A percentile compares a stretch with the other conserved stretches of the same genome.
Conservation (phyloP, 2,888 invertebrate genomes). For the Psylliodes chrysocephalus region DNA sequence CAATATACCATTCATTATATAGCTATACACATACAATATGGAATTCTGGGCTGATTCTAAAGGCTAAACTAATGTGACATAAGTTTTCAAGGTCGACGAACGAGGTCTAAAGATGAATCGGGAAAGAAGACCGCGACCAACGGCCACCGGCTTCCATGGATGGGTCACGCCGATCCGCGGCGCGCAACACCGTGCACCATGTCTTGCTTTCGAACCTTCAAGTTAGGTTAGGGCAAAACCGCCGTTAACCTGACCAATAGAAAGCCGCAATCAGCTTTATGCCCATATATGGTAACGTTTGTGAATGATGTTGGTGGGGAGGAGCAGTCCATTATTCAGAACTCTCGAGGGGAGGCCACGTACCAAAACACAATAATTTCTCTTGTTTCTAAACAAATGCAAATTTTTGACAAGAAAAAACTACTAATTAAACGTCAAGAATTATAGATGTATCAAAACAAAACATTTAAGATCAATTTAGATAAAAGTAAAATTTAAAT, state of each 20-base stretch:
- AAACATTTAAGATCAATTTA: constrained; percentile 27
- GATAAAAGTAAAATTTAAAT: constrained; percentile 53
- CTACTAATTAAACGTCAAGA: constrained; percentile 39
- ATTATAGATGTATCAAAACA: constrained; percentile 31
- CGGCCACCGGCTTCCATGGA: constrained; percentile 46
- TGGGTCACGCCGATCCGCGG: constrained; percentile 8
- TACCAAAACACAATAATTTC: constrained; percentile 39
- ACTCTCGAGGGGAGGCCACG: constrained; percentile 54
- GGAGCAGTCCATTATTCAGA: constrained; percentile 37
- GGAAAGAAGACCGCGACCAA: constrained; percentile 29
- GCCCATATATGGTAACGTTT: constrained; percentile 85
- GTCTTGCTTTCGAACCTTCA: constrained; percentile 52
- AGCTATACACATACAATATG: constrained; percentile 7
- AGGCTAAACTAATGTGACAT: constrained; percentile 50
- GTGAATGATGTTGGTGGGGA: constrained; percentile 70
- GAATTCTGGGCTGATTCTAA: no score
- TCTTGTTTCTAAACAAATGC: constrained; percentile 44
- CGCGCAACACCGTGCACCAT: constrained; percentile 46
- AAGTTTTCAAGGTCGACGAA: constrained; percentile 59
- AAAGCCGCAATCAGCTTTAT: constrained; percentile 74
- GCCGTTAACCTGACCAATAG: constrained; percentile 69
- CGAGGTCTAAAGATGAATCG: constrained; percentile 53
- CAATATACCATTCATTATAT: no score
- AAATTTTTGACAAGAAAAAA: constrained; percentile 41
- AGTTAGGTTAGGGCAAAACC: constrained; percentile 61